Evolutionary conservation across 2,113 vertebrate genomes (phyloP).

Genomic region (Myotis davidii): DNA sequence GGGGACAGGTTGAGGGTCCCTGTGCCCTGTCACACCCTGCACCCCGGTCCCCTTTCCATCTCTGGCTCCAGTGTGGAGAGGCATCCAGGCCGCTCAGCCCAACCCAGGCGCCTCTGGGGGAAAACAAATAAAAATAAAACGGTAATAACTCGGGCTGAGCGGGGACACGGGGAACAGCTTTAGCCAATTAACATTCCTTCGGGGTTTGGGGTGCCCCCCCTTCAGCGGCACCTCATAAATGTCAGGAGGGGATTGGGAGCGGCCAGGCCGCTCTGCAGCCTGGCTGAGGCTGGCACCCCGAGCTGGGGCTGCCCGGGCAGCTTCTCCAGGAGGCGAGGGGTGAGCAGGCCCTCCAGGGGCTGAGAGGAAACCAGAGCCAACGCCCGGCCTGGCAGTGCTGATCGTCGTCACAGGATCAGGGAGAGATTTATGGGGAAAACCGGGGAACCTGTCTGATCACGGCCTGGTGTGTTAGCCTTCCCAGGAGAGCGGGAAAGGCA

Average conservation of each 20-base stretch:
- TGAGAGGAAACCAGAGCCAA: background rate
- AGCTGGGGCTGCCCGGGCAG: background rate
- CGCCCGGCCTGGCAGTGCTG: background rate
- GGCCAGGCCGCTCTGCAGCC: constrained; percentile 82
- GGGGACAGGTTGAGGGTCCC: background rate
- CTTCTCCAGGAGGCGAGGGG: background rate
- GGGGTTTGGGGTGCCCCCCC: constrained; percentile 82
- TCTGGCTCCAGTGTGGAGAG: background rate
- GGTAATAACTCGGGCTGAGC: background rate
- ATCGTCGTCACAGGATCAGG: background rate
- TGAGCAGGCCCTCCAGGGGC: background rate
- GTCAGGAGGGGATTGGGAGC: constrained; percentile 87
- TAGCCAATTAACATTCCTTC: constrained; percentile 91
- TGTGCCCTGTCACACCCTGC: background rate
- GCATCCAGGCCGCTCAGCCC: background rate
- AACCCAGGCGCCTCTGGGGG: background rate
- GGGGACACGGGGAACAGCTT: constrained; percentile 79
- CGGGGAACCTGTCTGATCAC: background rate
- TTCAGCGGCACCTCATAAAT: constrained; percentile 90
- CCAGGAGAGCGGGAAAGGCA: background rate
- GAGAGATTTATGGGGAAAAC: constrained; percentile 7
- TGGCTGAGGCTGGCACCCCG: background rate
- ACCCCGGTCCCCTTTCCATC: background rate
- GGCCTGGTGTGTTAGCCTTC: background rate
- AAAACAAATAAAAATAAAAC: constrained; percentile 61